phyloP scores from a whole-genome alignment of 2,797 vertebrate species.

The Arctocebus calabarensis region DNA sequence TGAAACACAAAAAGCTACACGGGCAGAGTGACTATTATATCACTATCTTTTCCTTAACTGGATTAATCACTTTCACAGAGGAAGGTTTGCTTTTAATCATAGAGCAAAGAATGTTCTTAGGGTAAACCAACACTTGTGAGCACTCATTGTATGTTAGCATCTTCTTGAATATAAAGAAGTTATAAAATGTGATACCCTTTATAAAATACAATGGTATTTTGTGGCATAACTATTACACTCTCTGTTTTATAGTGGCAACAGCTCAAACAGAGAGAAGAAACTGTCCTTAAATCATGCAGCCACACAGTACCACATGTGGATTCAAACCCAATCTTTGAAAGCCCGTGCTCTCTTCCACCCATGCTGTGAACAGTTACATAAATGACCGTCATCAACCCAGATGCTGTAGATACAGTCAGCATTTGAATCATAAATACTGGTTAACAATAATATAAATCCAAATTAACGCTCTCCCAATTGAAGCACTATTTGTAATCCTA shows the following conservation, averaged over 20 bases:
- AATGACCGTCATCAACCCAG: not conserved
- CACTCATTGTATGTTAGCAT: not conserved
- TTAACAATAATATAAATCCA: not conserved
- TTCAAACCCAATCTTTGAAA: not conserved
- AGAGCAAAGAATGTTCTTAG: slow-evolving; percentile 10
- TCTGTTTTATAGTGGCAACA: not conserved
- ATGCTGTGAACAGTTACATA: not conserved
- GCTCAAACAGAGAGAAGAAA: not conserved
- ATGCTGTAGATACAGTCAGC: not conserved
- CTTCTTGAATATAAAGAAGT: not conserved
- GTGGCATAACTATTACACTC: not conserved
- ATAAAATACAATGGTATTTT: not conserved
- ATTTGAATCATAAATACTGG: not conserved
- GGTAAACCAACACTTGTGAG: not conserved
- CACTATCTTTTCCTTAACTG: not conserved
- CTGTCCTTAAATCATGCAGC: not conserved
- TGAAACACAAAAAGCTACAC: not conserved
- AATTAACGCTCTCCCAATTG: not conserved
- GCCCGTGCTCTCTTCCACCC: not conserved
- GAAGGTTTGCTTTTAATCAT: not conserved
- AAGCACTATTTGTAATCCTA: not conserved
- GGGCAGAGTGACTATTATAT: not conserved
- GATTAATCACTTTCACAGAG: not conserved
- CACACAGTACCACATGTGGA: not conserved
- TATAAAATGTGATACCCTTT: not conserved